phyloP scores from a whole-genome alignment of 2,888 invertebrate species.

The Epsilonema sp. region DNA sequence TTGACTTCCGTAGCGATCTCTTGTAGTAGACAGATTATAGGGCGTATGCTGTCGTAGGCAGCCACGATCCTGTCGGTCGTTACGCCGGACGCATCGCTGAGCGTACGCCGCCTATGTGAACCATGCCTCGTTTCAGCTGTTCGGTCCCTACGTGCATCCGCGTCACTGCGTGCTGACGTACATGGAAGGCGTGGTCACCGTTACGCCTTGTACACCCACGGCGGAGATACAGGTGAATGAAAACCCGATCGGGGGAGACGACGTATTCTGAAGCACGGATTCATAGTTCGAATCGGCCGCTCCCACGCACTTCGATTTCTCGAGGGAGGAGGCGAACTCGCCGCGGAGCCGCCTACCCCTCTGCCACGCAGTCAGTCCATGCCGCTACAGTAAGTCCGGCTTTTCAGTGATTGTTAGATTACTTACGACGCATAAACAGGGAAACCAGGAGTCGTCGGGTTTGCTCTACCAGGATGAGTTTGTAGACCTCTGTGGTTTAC shows the following conservation, averaged over 20 bases:
- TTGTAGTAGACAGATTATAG: too few species aligned
- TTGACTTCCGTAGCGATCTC: too few species aligned
- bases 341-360: neutral
- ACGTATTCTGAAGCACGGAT: constrained; percentile 51
- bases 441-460: too few species aligned
- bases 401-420: constrained; percentile 1
- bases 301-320: constrained; percentile 37
- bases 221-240: constrained; percentile 87
- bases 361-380: neutral
- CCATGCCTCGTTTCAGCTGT: constrained; percentile 34
- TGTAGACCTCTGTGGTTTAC: too few species aligned
- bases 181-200: constrained; percentile 68
- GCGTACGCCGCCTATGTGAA: too few species aligned
- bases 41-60: too few species aligned
- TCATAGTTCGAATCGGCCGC: constrained; percentile 29
- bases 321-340: constrained; percentile 15
- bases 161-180: constrained; percentile 82
- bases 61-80: too few species aligned
- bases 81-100: too few species aligned
- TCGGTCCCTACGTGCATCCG: constrained; percentile 74
- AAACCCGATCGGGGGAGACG: constrained; percentile 68
- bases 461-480: too few species aligned
- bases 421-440: too few species aligned
- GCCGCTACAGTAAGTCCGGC: neutral
- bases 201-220: constrained; percentile 77